Conservation (phyloP, 2,113 vertebrate genomes). For the Tautogolabrus adspersus region DNA sequence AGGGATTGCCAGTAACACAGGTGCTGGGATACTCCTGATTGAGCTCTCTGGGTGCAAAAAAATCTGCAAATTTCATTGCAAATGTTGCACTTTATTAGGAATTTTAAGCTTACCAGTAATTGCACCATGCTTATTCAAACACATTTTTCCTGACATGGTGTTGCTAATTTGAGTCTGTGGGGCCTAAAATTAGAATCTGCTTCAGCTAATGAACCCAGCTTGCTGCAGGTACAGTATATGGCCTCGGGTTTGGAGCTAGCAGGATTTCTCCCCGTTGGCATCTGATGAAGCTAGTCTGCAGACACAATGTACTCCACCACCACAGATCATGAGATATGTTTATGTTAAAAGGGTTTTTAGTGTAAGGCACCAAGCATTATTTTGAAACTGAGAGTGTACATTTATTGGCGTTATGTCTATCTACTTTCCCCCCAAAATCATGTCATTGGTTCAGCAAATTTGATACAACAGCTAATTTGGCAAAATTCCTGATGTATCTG, state of each 20-base stretch:
- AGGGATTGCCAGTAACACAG: not conserved
- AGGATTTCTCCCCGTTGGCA: not conserved
- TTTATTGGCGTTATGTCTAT: not conserved
- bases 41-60: not conserved
- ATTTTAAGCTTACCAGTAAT: not conserved
- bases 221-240: slow-evolving; percentile 14
- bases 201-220: slow-evolving; percentile 37
- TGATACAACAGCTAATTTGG: slow-evolving; percentile 7
- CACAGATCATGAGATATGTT: not conserved
- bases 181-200: slow-evolving; percentile 26
- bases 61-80: not conserved
- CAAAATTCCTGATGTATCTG: too few species aligned
- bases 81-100: not conserved
- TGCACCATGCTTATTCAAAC: slow-evolving; percentile 1
- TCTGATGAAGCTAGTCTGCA: not conserved
- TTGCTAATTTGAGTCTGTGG: slow-evolving; percentile 12
- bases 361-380: not conserved
- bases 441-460: not conserved
- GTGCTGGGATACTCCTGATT: not conserved
- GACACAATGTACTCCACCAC: not conserved
- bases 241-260: slow-evolving; percentile 17
- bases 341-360: not conserved
- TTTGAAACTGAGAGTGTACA: not conserved
- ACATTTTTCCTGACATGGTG: not conserved
- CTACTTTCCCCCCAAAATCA: not conserved